Conservation (phyloP, 1,140 invertebrate species). For the Phocides pigmalion region DNA sequence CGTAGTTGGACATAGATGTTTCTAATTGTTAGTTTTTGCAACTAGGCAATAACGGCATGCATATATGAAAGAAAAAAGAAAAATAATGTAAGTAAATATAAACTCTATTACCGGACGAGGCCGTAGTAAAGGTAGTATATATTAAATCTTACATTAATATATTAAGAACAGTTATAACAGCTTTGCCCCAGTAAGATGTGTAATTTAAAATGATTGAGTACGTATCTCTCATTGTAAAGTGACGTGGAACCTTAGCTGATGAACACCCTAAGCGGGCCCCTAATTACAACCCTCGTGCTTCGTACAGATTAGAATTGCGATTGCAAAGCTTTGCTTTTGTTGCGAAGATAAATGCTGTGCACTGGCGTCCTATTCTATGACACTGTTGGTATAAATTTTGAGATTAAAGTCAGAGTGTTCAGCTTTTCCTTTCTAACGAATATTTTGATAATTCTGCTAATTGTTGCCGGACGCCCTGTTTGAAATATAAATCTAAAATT, state of each 20-base stretch:
- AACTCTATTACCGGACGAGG: too few species aligned
- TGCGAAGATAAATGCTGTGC: slow-evolving; percentile 35
- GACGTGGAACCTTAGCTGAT: slow-evolving; percentile 40
- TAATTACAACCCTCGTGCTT: slow-evolving; percentile 49
- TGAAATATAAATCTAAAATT: too few species aligned
- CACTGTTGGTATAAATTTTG: slow-evolving; percentile 25
- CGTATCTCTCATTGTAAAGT: slow-evolving; percentile 21
- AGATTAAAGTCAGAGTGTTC: slow-evolving; percentile 23
- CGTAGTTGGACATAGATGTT: too few species aligned
- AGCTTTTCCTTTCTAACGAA: neutral
- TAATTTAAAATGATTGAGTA: slow-evolving; percentile 13
- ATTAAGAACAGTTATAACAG: too few species aligned
- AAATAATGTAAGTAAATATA: too few species aligned
- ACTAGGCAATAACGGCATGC: too few species aligned
- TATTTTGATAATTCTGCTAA: slow-evolving; percentile 9
- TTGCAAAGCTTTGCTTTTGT: slow-evolving; percentile 36
- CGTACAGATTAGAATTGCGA: slow-evolving; percentile 41
- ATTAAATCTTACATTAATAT: too few species aligned
- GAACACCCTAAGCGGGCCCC: slow-evolving; percentile 42
- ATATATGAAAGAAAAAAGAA: too few species aligned
- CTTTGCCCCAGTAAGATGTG: neutral
- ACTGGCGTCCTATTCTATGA: slow-evolving; percentile 16
- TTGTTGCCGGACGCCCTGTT: too few species aligned
- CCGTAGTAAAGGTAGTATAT: too few species aligned
- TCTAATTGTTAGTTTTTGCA: too few species aligned